A percentile compares a stretch with the other conserved stretches of the same genome.
These are phyloP conservation scores for Sebastes steindachneri DNA, from an alignment of 2,797 vertebrate genomes.

Conservation along the genomic window DNA sequence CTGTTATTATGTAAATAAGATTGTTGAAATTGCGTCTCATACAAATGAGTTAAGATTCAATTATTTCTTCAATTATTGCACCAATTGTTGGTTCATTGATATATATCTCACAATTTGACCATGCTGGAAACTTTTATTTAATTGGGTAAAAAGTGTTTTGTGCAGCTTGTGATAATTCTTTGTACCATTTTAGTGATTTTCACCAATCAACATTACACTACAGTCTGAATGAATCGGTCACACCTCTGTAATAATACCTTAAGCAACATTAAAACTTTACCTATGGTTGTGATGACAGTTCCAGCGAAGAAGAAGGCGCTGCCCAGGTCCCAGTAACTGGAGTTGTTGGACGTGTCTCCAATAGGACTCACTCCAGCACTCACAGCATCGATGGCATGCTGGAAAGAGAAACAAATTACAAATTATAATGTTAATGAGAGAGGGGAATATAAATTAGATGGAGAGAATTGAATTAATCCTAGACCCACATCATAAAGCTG, in stretches of 20 bases:
- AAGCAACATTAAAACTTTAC: conserved; percentile 69
- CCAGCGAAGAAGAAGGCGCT: conserved; percentile 99
- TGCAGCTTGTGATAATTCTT: not conserved
- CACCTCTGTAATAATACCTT: not conserved
- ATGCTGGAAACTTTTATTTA: not conserved
- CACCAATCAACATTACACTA: not conserved
- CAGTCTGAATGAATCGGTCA: not conserved
- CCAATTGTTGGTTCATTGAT: not conserved
- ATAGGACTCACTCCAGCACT: conserved; percentile 94
- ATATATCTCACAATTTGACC: not conserved
- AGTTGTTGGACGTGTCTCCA: conserved; percentile 90
- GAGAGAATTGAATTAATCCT: not conserved
- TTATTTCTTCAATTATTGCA: not conserved
- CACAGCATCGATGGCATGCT: conserved; percentile 94
- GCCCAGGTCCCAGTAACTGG: conserved; percentile 96
- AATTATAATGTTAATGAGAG: not conserved
- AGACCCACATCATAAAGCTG: not conserved
- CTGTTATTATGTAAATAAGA: not conserved
- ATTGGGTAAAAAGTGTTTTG: not conserved
- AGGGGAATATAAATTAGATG: not conserved
- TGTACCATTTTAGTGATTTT: not conserved
- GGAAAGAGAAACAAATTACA: conserved; percentile 49
- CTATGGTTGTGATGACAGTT: conserved; percentile 98
- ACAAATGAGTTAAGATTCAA: not conserved
- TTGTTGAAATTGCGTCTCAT: not conserved